A percentile compares a stretch with the other conserved stretches of the same genome.
Evolutionary conservation across 1,140 invertebrate genomes (phyloP).

Genomic region (Luehdorfia chinensis): DNA sequence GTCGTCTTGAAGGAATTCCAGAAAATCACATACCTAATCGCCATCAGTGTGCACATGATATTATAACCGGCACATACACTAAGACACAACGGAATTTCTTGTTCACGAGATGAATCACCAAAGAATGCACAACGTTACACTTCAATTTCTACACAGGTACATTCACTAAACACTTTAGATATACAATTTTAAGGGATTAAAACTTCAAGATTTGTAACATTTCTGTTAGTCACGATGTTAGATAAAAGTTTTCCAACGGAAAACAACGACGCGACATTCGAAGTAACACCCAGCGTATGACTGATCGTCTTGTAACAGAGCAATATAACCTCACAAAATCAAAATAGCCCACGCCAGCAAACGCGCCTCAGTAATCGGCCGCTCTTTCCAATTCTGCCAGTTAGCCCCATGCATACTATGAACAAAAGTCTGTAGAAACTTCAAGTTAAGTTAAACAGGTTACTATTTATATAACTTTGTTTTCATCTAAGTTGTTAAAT

Average conservation of each 20-base stretch:
- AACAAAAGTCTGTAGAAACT: conserved; percentile 57
- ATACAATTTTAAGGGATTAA: conserved; percentile 14
- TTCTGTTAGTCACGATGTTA: conserved; percentile 39
- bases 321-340: conserved; percentile 58
- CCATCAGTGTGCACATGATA: conserved; percentile 10
- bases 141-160: conserved; percentile 37
- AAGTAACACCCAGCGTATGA: conserved; percentile 35
- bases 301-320: conserved; percentile 40
- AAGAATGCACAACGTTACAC: conserved; percentile 59
- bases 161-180: conserved; percentile 29
- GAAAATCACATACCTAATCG: conserved; percentile 15
- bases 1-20: conserved; percentile 10
- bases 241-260: conserved; percentile 52
- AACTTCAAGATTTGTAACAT: too few relatives aligned
- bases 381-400: conserved; percentile 43
- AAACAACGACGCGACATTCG: conserved; percentile 38
- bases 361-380: conserved; percentile 27
- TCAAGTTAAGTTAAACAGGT: conserved; percentile 41
- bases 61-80: conserved; percentile 25
- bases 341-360: conserved; percentile 34
- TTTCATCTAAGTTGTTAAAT: conserved; percentile 40
- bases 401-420: conserved; percentile 44
- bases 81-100: conserved; percentile 62
- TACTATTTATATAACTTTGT: conserved; percentile 43
- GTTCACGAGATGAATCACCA: conserved; percentile 66